phyloP scores from a whole-genome alignment of 2,888 invertebrate species.

The Chirona hameri region DNA sequence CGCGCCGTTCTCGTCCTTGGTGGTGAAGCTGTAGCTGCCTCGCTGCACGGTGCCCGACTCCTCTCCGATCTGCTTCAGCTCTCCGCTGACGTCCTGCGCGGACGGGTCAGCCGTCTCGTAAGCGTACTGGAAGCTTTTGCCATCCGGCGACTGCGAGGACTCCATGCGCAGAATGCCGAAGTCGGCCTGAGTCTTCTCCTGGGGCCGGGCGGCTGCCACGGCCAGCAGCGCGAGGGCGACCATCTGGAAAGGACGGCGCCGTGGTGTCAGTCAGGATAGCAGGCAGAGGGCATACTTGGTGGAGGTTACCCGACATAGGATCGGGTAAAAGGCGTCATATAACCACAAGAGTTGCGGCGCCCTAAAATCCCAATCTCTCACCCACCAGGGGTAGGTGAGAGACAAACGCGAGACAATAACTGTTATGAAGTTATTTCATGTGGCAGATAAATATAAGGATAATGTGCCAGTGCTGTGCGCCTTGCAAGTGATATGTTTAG shows the following conservation, averaged over 20 bases:
- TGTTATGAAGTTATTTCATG: too few relatives aligned
- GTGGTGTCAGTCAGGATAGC: too few relatives aligned
- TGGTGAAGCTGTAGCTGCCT: conserved; percentile 12
- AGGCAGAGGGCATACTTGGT: too few relatives aligned
- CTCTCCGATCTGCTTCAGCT: conserved; percentile 28
- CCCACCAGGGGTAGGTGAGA: too few relatives aligned
- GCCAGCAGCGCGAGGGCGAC: neutral
- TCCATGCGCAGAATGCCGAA: conserved; percentile 30
- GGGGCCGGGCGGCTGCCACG: conserved; percentile 5
- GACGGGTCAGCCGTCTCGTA: conserved; percentile 33
- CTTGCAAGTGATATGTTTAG: too few relatives aligned
- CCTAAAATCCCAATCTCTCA: too few relatives aligned
- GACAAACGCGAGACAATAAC: too few relatives aligned
- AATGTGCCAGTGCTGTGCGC: too few relatives aligned
- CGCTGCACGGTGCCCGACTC: neutral
- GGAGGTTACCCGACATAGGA: too few relatives aligned
- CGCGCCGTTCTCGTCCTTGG: neutral
- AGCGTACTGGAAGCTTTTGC: conserved; percentile 36
- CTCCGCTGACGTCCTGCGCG: neutral
- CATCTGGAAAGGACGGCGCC: neutral
- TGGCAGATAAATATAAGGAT: too few relatives aligned
- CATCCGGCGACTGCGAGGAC: conserved; percentile 34
- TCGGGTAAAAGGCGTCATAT: too few relatives aligned
- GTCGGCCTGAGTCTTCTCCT: neutral
- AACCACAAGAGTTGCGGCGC: too few relatives aligned